Conservation (phyloP, 1,140 invertebrate species). For the Lamellibrachia luymesi region DNA sequence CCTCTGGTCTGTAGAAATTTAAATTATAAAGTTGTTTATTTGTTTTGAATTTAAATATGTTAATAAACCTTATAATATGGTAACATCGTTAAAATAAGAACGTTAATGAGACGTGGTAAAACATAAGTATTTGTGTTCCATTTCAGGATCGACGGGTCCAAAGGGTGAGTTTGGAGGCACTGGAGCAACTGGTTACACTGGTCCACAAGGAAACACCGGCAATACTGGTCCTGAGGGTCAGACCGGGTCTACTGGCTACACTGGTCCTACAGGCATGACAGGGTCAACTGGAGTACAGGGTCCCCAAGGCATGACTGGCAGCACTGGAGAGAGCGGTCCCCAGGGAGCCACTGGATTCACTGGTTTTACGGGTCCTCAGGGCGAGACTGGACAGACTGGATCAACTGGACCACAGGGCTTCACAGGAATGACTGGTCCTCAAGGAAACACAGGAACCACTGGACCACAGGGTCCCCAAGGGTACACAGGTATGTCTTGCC, state of each 20-base stretch:
- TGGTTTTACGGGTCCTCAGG: constrained; percentile 12
- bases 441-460: constrained; percentile 20
- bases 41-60: background rate
- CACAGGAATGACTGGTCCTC: constrained; percentile 15
- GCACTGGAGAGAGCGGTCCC: constrained; percentile 25
- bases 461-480: constrained; percentile 22
- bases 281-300: constrained; percentile 58
- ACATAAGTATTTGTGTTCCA: background rate
- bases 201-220: constrained; percentile 18
- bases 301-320: constrained; percentile 27
- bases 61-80: background rate
- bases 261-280: constrained; percentile 27
- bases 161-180: constrained; percentile 17
- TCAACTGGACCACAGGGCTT: constrained; percentile 8
- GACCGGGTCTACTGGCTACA: background rate
- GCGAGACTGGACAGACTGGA: constrained; percentile 1
- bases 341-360: constrained; percentile 15
- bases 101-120: background rate
- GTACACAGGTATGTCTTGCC: constrained; percentile 15
- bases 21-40: background rate
- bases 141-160: constrained; percentile 16
- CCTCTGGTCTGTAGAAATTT: background rate
- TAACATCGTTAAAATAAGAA: background rate
- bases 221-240: constrained; percentile 4
- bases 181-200: constrained; percentile 12